Conservation (phyloP, 2,888 invertebrate species). For the Drosophila testacea region DNA sequence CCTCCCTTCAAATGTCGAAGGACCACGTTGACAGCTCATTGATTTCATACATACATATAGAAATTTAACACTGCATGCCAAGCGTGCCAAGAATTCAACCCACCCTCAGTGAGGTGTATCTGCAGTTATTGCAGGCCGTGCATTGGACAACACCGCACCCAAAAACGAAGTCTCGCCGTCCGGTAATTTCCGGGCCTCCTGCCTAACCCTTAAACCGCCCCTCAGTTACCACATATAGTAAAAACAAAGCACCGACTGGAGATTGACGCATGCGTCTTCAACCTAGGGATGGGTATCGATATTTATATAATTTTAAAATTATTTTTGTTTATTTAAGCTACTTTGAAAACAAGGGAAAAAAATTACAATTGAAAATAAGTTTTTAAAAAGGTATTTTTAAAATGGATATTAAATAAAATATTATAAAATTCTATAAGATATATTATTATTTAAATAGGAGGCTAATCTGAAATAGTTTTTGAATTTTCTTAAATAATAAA, state of each 20-base stretch:
- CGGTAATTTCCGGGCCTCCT: constrained; percentile 55
- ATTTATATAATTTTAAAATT: too few relatives aligned
- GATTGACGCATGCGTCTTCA: constrained; percentile 58
- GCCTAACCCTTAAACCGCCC: constrained; percentile 36
- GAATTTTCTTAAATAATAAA: too few relatives aligned
- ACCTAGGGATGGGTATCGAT: background rate
- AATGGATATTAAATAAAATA: too few relatives aligned
- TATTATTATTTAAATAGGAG: too few relatives aligned
- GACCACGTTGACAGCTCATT: constrained; percentile 40
- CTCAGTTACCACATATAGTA: background rate
- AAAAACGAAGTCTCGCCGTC: constrained; percentile 49
- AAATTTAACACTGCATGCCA: constrained; percentile 41
- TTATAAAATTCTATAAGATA: too few relatives aligned
- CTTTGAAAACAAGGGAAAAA: too few relatives aligned
- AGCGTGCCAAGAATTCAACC: background rate
- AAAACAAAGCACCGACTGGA: constrained; percentile 25
- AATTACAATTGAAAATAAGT: too few relatives aligned
- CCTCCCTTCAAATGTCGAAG: constrained; percentile 1
- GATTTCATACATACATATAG: constrained; percentile 41
- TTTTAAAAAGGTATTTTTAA: too few relatives aligned
- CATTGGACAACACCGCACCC: constrained; percentile 61
- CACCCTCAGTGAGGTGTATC: constrained; percentile 6
- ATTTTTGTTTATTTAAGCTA: too few relatives aligned
- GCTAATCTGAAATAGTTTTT: too few relatives aligned
- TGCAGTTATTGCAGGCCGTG: constrained; percentile 50